Conservation (phyloP, 1,140 invertebrate species). For the Neodiprion pinetum region DNA sequence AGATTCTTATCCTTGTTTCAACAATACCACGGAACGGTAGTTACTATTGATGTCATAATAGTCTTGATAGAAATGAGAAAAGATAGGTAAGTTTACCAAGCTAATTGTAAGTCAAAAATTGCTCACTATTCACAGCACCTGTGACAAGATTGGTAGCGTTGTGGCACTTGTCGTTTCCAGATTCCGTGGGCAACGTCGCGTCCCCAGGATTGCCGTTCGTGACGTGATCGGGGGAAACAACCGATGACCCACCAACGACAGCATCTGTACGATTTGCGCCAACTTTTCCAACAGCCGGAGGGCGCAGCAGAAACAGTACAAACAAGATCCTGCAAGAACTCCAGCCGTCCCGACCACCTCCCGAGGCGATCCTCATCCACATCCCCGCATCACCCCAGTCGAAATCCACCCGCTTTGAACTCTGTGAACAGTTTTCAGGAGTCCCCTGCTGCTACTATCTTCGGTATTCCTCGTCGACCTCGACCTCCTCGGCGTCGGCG, state of each 20-base stretch:
- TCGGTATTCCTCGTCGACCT: not conserved
- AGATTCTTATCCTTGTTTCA: not conserved
- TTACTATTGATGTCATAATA: too few species aligned
- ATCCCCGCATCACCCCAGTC: slow-evolving; percentile 58
- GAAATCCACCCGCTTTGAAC: not conserved
- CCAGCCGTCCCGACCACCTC: slow-evolving; percentile 55
- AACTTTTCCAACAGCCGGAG: slow-evolving; percentile 41
- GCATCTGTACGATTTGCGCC: slow-evolving; percentile 46
- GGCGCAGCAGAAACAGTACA: slow-evolving; percentile 39
- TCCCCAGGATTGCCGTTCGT: not conserved
- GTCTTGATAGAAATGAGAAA: too few species aligned
- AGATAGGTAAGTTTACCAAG: too few species aligned
- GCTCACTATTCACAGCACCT: not conserved
- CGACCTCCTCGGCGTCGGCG: not conserved
- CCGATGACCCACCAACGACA: slow-evolving; percentile 10
- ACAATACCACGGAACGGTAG: not conserved
- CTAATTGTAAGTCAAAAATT: too few species aligned
- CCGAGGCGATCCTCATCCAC: slow-evolving; percentile 55
- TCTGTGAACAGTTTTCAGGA: not conserved
- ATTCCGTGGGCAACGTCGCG: not conserved
- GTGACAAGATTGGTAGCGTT: not conserved
- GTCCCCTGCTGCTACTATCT: not conserved
- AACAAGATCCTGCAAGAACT: slow-evolving; percentile 38
- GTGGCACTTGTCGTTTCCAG: not conserved
- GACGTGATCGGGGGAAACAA: not conserved